These are phyloP conservation scores for Limnephilus auricula DNA, from an alignment of 2,888 invertebrate genomes.

Conservation along the genomic window DNA sequence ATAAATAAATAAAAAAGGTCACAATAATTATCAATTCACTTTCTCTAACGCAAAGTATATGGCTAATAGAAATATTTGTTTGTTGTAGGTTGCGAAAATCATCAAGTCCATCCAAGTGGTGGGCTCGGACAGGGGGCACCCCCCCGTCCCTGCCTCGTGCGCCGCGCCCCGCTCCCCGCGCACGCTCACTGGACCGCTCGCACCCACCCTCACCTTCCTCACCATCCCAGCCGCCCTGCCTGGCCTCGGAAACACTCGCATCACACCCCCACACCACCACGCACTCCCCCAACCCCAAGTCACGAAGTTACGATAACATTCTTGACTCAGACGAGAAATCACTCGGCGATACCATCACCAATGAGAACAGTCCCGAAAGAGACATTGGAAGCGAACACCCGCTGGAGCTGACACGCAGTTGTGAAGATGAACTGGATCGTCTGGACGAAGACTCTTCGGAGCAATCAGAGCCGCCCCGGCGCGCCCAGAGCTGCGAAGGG, in stretches of 20 bases:
- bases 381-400: constrained; percentile 5
- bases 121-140: constrained; percentile 74
- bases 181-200: constrained; percentile 70
- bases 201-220: constrained; percentile 68
- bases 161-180: constrained; percentile 71
- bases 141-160: constrained; percentile 69
- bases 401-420: constrained; percentile 60
- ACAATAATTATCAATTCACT: background rate
- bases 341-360: background rate
- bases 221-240: constrained; percentile 49
- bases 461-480: constrained; percentile 70
- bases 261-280: constrained; percentile 74
- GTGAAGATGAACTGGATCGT: constrained; percentile 71
- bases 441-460: constrained; percentile 69
- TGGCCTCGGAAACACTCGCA: constrained; percentile 68
- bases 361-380: constrained; percentile 40
- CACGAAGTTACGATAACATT: constrained; percentile 71
- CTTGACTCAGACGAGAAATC: constrained; percentile 51
- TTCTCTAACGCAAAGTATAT: background rate
- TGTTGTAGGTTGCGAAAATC: constrained; percentile 80
- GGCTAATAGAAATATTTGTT: background rate
- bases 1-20: too few relatives aligned
- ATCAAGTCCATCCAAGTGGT: constrained; percentile 81
- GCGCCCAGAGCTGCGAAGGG: constrained; percentile 81
- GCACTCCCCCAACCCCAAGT: constrained; percentile 69